Percentiles rank a stretch among this genome's conserved stretches.
Evolutionary conservation across 2,888 invertebrate genomes (phyloP).

Genomic region (Chouioia cunea): DNA sequence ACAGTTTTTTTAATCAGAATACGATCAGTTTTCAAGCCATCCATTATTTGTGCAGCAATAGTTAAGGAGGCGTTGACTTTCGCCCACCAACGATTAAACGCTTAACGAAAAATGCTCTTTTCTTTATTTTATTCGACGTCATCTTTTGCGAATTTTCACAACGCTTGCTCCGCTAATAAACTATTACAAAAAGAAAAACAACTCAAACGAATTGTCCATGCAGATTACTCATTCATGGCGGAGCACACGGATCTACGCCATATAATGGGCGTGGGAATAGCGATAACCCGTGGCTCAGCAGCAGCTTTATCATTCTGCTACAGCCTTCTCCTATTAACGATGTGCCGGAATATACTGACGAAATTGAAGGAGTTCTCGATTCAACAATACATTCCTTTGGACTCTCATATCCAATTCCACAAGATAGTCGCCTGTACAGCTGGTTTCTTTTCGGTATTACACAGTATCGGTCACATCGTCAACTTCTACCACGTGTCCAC

Average conservation of each 20-base stretch:
- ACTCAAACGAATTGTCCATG: conserved; percentile 35
- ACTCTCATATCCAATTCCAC: conserved; percentile 96
- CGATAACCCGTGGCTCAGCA: conserved; percentile 93
- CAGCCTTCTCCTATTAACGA: conserved; percentile 89
- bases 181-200: no score
- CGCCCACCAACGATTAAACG: no score
- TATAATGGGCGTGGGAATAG: conserved; percentile 97
- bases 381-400: conserved; percentile 93
- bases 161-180: no score
- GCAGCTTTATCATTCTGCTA: conserved; percentile 96
- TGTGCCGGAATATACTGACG: conserved; percentile 92
- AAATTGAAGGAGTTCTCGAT: conserved; percentile 94
- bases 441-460: conserved; percentile 90
- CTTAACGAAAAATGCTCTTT: no score
- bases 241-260: conserved; percentile 95
- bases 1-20: no score
- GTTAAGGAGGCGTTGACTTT: no score
- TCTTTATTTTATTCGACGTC: no score
- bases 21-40: no score
- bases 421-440: conserved; percentile 97
- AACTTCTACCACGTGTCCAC: conserved; percentile 98
- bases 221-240: conserved; percentile 95
- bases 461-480: conserved; percentile 94
- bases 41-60: no score
- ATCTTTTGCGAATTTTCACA: no score